Conservation (phyloP, 2,797 vertebrate genomes). For the Betta splendens region DNA sequence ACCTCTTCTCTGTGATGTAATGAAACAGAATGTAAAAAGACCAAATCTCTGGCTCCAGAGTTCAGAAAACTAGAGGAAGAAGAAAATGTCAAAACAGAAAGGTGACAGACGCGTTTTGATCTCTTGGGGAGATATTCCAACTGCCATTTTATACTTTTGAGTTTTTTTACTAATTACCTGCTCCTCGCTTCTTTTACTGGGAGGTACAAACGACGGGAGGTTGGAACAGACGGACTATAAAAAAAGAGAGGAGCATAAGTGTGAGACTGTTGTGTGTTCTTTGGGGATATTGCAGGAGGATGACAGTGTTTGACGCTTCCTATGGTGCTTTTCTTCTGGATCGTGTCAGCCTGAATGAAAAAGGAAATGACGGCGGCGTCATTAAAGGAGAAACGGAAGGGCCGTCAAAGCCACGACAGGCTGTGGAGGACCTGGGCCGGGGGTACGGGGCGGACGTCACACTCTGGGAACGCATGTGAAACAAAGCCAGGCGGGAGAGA, state of each 20-base stretch:
- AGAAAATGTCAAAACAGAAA: constrained; percentile 23
- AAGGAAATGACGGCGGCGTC: constrained; percentile 32
- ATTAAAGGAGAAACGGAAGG: constrained; percentile 66
- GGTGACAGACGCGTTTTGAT: constrained; percentile 31
- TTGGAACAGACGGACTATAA: constrained; percentile 11
- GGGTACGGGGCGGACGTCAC: constrained; percentile 14
- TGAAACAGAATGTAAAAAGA: constrained; percentile 66
- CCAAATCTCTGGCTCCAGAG: constrained; percentile 33
- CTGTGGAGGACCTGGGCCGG: constrained; percentile 30
- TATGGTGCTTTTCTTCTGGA: constrained; percentile 73
- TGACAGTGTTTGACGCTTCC: constrained; percentile 60
- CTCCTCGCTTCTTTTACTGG: constrained; percentile 42
- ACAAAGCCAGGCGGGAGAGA: constrained; percentile 4
- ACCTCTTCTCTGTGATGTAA: constrained; percentile 34
- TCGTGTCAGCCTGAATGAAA: constrained; percentile 49
- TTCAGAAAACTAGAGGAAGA: constrained; percentile 25
- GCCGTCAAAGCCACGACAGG: constrained; percentile 56
- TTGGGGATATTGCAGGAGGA: constrained; percentile 42
- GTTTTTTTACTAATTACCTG: constrained; percentile 44
- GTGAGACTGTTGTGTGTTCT: constrained; percentile 55
- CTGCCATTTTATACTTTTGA: constrained; percentile 68
- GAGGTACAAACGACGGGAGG: constrained; percentile 28
- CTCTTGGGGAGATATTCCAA: constrained; percentile 39
- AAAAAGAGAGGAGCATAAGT: constrained; percentile 16
- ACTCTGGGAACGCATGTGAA: constrained; percentile 28